phyloP scores from a whole-genome alignment of 2,888 invertebrate genomes.

The Drosophila fulvimacula region DNA sequence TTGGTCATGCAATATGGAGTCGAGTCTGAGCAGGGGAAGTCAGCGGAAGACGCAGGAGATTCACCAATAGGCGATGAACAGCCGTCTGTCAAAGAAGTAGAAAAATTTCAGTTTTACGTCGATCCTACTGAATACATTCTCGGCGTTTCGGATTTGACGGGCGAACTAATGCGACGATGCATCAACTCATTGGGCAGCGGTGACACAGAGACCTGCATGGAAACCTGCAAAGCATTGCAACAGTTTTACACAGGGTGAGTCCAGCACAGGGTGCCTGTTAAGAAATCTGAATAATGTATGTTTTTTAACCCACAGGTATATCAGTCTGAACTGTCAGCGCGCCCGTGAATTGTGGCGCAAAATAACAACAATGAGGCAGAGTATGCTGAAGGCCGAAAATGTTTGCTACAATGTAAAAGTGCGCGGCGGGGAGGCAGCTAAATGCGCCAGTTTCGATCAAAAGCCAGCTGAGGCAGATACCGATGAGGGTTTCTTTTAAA shows the following conservation, averaged over 20 bases:
- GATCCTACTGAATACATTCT: slow-evolving; percentile 88
- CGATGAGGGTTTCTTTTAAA: slow-evolving; percentile 84
- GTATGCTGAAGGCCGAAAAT: slow-evolving; percentile 92
- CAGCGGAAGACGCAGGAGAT: slow-evolving; percentile 21
- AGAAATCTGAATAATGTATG: background rate
- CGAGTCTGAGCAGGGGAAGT: slow-evolving; percentile 16
- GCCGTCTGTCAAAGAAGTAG: background rate
- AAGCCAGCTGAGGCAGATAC: slow-evolving; percentile 79
- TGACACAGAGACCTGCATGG: slow-evolving; percentile 89
- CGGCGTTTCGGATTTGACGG: slow-evolving; percentile 94
- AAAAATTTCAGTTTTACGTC: slow-evolving; percentile 78
- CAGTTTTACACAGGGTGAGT: slow-evolving; percentile 81
- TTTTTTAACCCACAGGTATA: slow-evolving; percentile 75
- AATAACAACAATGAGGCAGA: slow-evolving; percentile 89
- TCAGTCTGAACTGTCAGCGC: slow-evolving; percentile 85
- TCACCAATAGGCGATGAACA: slow-evolving; percentile 7
- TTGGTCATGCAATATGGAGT: slow-evolving; percentile 85
- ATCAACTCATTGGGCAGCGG: slow-evolving; percentile 93
- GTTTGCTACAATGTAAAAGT: slow-evolving; percentile 93
- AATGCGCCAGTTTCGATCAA: slow-evolving; percentile 84
- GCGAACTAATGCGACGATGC: slow-evolving; percentile 95
- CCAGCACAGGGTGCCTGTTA: background rate
- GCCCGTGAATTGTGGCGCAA: slow-evolving; percentile 90
- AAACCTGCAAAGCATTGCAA: slow-evolving; percentile 90
- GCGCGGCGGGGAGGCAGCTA: slow-evolving; percentile 90